Percentiles rank a stretch among this genome's conserved stretches.
These are phyloP conservation scores for Xiphorhynchus elegans DNA, from an alignment of 2,113 vertebrate species.

Conservation along the genomic window DNA sequence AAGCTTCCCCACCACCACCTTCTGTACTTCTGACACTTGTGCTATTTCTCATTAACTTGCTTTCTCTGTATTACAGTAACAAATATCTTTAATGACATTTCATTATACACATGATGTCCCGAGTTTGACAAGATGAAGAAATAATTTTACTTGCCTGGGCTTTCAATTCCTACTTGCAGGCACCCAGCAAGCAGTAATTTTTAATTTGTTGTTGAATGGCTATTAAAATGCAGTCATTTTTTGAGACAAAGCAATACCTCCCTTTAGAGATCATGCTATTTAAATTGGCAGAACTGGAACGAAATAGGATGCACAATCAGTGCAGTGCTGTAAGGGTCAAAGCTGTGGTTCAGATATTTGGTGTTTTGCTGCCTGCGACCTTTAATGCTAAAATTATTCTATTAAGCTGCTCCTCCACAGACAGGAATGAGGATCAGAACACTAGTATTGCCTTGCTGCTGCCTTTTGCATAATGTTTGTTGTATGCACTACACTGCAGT, in stretches of 20 bases:
- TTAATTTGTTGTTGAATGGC: neutral
- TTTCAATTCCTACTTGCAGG: neutral
- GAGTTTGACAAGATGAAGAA: neutral
- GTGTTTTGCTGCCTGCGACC: neutral
- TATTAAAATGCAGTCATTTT: neutral
- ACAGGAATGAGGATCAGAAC: neutral
- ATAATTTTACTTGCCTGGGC: neutral
- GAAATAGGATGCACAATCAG: neutral
- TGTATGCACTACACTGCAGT: neutral
- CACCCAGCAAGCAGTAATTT: neutral
- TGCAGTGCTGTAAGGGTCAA: neutral
- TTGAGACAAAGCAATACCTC: neutral
- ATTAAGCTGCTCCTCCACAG: neutral
- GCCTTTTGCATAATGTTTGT: neutral
- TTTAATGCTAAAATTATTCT: neutral
- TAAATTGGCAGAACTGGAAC: neutral
- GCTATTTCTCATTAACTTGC: neutral
- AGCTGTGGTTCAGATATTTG: neutral
- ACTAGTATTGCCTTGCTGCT: neutral
- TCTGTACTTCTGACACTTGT: neutral
- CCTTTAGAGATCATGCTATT: neutral
- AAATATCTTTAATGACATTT: slow-evolving; percentile 9
- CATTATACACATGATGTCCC: neutral
- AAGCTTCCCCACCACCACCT: neutral
- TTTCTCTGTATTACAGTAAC: slow-evolving; percentile 8